Conservation (phyloP, 2,888 invertebrate genomes). For the Melanostoma mellinum region DNA sequence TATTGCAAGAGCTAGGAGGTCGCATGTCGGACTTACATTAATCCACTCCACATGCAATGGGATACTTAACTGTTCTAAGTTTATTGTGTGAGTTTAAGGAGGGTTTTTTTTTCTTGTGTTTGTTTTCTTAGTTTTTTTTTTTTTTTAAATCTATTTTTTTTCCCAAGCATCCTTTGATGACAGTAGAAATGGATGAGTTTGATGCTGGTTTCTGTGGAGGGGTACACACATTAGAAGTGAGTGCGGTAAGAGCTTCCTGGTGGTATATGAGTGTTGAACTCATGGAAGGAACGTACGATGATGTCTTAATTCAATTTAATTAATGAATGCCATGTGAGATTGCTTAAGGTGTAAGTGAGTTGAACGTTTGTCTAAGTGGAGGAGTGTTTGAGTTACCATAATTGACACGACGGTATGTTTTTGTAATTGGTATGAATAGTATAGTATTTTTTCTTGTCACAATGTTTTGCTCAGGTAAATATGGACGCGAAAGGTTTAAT, state of each 20-base stretch:
- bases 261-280: slow-evolving; percentile 22
- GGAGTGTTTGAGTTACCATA: slow-evolving; percentile 13
- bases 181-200: slow-evolving; percentile 15
- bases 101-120: slow-evolving; percentile 23
- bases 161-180: slow-evolving; percentile 52
- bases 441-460: not conserved
- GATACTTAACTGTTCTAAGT: slow-evolving; percentile 68
- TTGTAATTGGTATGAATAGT: slow-evolving; percentile 13
- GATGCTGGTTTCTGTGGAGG: slow-evolving; percentile 4
- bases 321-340: slow-evolving; percentile 46
- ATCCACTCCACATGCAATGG: slow-evolving; percentile 72
- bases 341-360: slow-evolving; percentile 31
- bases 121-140: not conserved
- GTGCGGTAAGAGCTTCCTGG: not conserved
- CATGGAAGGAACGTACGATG: slow-evolving; percentile 10
- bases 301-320: slow-evolving; percentile 68
- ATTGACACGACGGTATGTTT: slow-evolving; percentile 11
- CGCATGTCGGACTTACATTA: slow-evolving; percentile 68
- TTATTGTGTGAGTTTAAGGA: slow-evolving; percentile 70
- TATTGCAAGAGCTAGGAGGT: slow-evolving; percentile 40
- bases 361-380: slow-evolving; percentile 33
- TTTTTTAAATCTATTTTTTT: slow-evolving; percentile 4
- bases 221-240: slow-evolving; percentile 29
- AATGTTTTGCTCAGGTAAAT: too few relatives aligned
- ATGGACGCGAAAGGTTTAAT: too few relatives aligned